Conservation (phyloP, 2,113 vertebrate genomes). For the Poeciliopsis prolifica region DNA sequence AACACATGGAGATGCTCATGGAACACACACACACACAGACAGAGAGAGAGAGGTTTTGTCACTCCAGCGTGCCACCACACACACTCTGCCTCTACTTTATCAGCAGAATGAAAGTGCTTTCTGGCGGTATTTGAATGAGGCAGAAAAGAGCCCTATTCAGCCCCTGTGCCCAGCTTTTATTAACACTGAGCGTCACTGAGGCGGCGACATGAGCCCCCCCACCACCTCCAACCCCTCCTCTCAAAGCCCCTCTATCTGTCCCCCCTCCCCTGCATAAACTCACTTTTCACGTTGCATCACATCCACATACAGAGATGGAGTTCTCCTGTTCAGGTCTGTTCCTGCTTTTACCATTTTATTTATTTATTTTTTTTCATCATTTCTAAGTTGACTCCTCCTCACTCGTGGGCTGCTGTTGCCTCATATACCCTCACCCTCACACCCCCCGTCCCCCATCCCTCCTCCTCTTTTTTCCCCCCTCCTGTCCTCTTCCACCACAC, state of each 20-base stretch:
- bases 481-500: conserved; percentile 51
- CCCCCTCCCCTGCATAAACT: conserved; percentile 7
- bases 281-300: conserved; percentile 15
- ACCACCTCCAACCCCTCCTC: conserved; percentile 43
- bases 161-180: conserved; percentile 74
- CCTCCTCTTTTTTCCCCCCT: conserved; percentile 35
- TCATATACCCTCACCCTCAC: conserved; percentile 16
- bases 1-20: conserved; percentile 59
- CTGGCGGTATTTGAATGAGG: conserved; percentile 80
- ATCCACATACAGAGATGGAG: conserved; percentile 41
- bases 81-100: conserved; percentile 60
- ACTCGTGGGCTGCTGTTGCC: conserved; percentile 69
- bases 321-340: conserved; percentile 81
- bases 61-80: conserved; percentile 28
- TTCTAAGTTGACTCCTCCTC: conserved; percentile 69
- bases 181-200: conserved; percentile 73
- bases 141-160: conserved; percentile 78
- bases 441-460: conserved; percentile 33
- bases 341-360: conserved; percentile 39
- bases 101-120: conserved; percentile 82
- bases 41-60: background rate
- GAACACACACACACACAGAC: conserved; percentile 21
- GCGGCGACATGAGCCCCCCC: conserved; percentile 65
- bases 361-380: conserved; percentile 9
- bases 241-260: conserved; percentile 8